Evolutionary conservation across 2,797 vertebrate genomes (phyloP).

Genomic region (Rallus crepitans): DNA sequence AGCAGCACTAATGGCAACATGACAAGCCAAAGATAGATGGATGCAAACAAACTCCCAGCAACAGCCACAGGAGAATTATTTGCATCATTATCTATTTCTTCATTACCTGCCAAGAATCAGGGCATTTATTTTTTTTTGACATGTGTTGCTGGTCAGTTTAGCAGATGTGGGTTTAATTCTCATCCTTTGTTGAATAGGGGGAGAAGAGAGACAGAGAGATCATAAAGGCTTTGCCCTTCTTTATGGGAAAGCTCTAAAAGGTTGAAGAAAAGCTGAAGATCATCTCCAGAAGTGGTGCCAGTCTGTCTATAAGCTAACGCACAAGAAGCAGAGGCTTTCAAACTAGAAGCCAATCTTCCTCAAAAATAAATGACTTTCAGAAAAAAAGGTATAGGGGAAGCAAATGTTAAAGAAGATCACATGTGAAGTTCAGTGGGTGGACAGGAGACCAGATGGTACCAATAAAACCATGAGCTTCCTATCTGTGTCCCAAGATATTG

Average conservation of each 20-base stretch:
- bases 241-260: background rate
- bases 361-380: background rate
- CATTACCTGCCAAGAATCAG: constrained; percentile 43
- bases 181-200: background rate
- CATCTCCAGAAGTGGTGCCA: background rate
- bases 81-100: constrained; percentile 60
- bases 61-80: constrained; percentile 17
- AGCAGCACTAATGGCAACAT: constrained; percentile 42
- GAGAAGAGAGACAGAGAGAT: background rate
- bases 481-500: background rate
- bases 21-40: constrained; percentile 55
- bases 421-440: background rate
- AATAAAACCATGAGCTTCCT: background rate
- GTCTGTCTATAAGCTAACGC: background rate
- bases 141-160: constrained; percentile 28
- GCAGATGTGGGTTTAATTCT: background rate
- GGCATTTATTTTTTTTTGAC: constrained; percentile 27
- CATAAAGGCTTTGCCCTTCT: background rate
- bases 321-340: background rate
- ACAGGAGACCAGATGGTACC: background rate
- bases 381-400: background rate
- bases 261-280: background rate
- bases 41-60: constrained; percentile 31
- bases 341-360: background rate
- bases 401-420: background rate